Evolutionary conservation across 2,888 invertebrate genomes (phyloP).

Genomic region (Coelopa pilipes): DNA sequence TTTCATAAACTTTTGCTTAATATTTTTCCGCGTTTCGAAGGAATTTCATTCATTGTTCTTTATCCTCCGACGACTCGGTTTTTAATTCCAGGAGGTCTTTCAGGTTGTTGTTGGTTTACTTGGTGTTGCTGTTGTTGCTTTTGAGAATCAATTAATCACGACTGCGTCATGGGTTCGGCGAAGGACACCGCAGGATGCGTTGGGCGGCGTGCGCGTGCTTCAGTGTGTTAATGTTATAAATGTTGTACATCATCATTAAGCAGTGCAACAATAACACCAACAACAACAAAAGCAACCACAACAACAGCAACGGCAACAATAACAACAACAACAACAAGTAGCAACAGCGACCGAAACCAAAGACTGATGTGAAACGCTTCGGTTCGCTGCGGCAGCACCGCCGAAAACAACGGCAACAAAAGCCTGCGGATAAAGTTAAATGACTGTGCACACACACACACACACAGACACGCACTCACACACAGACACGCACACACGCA

Average conservation of each 20-base stretch:
- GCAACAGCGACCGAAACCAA: not conserved
- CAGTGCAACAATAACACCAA: not conserved
- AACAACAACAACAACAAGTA: not conserved
- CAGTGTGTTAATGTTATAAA: constrained; percentile 9
- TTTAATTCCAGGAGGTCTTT: too few species aligned
- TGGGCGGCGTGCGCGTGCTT: not conserved
- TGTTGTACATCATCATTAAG: constrained; percentile 26
- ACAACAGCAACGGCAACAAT: constrained; percentile 1
- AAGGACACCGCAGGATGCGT: not conserved
- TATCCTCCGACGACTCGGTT: too few species aligned
- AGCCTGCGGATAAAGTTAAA: constrained; percentile 16
- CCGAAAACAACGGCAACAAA: not conserved
- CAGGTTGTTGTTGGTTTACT: too few species aligned
- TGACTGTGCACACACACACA: constrained; percentile 11
- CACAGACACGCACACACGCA: not conserved
- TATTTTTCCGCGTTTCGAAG: too few species aligned
- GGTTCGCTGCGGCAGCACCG: not conserved
- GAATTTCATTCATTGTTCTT: too few species aligned
- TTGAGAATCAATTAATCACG: constrained; percentile 10
- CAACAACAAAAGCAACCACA: constrained; percentile 14
- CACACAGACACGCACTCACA: not conserved
- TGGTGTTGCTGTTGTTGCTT: not conserved
- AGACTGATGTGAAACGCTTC: not conserved
- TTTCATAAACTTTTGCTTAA: too few species aligned
- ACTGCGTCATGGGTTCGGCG: not conserved